These are phyloP conservation scores for Nezara viridula DNA, from an alignment of 2,888 invertebrate species.

Conservation along the genomic window DNA sequence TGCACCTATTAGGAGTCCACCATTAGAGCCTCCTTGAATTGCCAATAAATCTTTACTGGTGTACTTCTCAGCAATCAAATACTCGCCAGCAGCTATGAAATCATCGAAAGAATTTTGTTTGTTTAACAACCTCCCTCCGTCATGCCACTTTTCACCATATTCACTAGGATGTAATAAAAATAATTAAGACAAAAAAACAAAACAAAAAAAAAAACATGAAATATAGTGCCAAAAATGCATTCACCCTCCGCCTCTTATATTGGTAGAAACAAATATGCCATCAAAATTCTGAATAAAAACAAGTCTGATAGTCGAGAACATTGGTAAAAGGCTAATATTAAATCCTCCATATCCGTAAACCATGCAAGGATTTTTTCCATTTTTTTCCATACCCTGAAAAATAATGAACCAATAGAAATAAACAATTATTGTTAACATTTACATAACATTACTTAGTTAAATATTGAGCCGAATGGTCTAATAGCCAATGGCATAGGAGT, in stretches of 20 bases:
- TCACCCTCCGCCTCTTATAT: conserved; percentile 96
- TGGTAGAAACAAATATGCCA: conserved; percentile 92
- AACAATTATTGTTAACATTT: too few species aligned
- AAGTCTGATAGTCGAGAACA: conserved; percentile 88
- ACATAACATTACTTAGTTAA: too few species aligned
- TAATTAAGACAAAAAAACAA: neutral
- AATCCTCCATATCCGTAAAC: conserved; percentile 98
- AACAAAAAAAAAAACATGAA: conserved; percentile 18
- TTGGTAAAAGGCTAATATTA: conserved; percentile 91
- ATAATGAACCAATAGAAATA: conserved; percentile 45
- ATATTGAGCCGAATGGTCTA: too few species aligned
- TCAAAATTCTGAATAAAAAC: conserved; percentile 91
- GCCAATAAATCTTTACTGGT: conserved; percentile 81
- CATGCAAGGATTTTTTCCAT: conserved; percentile 85
- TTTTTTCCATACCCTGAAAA: conserved; percentile 74
- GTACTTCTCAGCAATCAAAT: conserved; percentile 84
- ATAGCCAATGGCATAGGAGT: too few species aligned
- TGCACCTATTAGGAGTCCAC: conserved; percentile 95
- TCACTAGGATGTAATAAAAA: conserved; percentile 75
- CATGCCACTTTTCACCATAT: conserved; percentile 98
- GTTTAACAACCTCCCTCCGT: conserved; percentile 88
- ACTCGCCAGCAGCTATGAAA: conserved; percentile 93
- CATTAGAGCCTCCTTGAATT: conserved; percentile 97
- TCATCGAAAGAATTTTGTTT: conserved; percentile 99
- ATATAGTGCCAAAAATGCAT: conserved; percentile 66